phyloP scores from a whole-genome alignment of 2,797 vertebrate genomes.

The Lepus oiostolus region DNA sequence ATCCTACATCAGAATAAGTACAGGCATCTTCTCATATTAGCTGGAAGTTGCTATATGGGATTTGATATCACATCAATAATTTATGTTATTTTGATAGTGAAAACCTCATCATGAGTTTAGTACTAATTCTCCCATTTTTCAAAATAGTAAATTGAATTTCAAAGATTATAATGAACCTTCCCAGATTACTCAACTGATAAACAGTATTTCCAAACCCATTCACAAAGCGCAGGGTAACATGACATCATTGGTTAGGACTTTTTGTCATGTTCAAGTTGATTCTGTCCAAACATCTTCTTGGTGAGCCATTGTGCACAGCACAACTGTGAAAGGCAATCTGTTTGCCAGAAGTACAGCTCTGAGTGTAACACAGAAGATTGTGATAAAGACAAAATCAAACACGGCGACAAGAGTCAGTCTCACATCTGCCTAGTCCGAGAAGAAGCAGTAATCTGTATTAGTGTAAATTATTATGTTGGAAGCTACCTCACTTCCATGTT shows the following conservation, averaged over 20 bases:
- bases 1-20: background rate
- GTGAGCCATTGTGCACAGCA: accelerated
- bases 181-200: background rate
- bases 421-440: background rate
- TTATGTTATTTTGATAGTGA: background rate
- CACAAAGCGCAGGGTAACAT: background rate
- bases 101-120: background rate
- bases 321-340: background rate
- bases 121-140: background rate
- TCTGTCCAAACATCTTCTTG: background rate
- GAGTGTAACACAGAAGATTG: background rate
- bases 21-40: background rate
- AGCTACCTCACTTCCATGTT: background rate
- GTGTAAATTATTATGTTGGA: background rate
- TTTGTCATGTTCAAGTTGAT: background rate
- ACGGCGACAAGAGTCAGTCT: background rate
- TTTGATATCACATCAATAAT: background rate
- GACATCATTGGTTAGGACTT: background rate
- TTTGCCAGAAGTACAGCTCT: background rate
- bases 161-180: background rate
- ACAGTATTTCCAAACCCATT: background rate
- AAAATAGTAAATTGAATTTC: background rate
- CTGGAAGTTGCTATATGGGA: background rate
- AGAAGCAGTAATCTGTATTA: background rate
- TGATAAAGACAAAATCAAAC: background rate